Percentiles rank a stretch among this genome's conserved stretches.
Conservation (phyloP, 2,113 vertebrate species). For the Scomber colias region DNA sequence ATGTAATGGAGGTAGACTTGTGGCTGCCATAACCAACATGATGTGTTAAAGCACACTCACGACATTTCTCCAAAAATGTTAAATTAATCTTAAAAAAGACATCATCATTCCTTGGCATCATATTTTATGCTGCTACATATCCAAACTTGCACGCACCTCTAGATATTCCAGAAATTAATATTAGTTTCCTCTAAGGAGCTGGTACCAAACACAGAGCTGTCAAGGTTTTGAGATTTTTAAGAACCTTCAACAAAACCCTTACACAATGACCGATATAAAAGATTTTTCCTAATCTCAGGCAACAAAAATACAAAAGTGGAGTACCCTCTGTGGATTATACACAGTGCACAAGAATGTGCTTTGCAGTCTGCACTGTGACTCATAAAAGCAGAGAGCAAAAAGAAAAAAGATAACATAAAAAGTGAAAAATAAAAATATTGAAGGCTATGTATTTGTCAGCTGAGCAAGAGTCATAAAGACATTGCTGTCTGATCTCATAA, state of each 20-base stretch:
- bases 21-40: neutral
- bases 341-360: neutral
- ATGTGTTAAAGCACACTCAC: too few relatives aligned
- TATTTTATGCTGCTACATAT: neutral
- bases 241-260: neutral
- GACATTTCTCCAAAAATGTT: neutral
- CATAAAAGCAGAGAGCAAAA: conserved; percentile 4
- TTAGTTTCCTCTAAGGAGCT: neutral
- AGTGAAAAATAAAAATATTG: conserved; percentile 10
- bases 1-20: neutral
- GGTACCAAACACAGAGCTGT: neutral
- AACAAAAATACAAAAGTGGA: neutral
- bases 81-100: neutral
- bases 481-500: conserved; percentile 44
- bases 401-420: neutral
- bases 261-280: neutral
- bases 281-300: neutral
- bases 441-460: conserved; percentile 23
- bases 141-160: neutral
- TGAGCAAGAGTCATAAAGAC: conserved; percentile 8
- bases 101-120: neutral
- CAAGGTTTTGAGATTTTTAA: neutral
- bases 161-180: too few relatives aligned
- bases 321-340: neutral
- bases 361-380: neutral